Percentiles rank a stretch among this genome's conserved stretches.
Evolutionary conservation across 2,113 vertebrate species (phyloP).

Genomic region (Hippolais icterina): DNA sequence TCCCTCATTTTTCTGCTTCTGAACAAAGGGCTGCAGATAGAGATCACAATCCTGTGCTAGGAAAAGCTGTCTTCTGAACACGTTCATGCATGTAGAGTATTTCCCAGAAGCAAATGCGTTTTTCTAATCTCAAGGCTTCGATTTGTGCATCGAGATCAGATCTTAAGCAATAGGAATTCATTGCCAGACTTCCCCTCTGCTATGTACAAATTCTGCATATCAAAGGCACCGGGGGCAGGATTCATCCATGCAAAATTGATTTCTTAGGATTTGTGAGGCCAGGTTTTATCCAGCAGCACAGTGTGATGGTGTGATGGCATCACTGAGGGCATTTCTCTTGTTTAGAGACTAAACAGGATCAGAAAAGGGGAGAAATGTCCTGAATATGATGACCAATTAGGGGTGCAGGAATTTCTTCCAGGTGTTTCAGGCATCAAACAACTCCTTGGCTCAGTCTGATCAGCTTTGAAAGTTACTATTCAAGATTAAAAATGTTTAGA

Average conservation of each 20-base stretch:
- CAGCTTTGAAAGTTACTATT: not conserved
- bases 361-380: not conserved
- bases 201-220: constrained; percentile 14
- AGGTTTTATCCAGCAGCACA: not conserved
- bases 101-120: constrained; percentile 41
- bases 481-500: not conserved
- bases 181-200: constrained; percentile 31
- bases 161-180: constrained; percentile 24
- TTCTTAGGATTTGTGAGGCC: not conserved
- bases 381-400: not conserved
- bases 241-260: not conserved
- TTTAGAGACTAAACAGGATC: not conserved
- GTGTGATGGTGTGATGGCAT: not conserved
- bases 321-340: not conserved
- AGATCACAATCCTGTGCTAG: not conserved
- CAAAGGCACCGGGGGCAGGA: not conserved
- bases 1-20: not conserved
- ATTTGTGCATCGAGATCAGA: constrained; percentile 21
- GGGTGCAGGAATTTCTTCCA: not conserved
- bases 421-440: not conserved
- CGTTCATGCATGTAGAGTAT: constrained; percentile 4
- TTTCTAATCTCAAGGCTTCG: constrained; percentile 19
- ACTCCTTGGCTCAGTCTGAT: not conserved
- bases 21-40: constrained; percentile 1
- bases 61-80: not conserved